Percentiles rank a stretch among this genome's conserved stretches.
Evolutionary conservation across 1,140 invertebrate species (phyloP).

Genomic region (Helicoverpa zea): DNA sequence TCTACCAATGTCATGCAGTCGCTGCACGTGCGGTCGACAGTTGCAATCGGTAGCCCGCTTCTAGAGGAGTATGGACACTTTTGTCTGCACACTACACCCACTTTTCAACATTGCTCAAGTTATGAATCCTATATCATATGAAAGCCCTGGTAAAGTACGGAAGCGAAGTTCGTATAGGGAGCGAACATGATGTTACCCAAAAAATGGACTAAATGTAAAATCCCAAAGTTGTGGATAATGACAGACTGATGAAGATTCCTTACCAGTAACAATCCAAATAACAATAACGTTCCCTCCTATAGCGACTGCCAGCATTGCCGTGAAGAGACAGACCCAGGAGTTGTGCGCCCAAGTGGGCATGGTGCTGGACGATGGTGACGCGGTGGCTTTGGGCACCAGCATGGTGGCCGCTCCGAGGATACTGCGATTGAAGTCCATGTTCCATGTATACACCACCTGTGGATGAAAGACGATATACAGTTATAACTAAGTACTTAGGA

Average conservation of each 20-base stretch:
- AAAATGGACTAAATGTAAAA: too few relatives aligned
- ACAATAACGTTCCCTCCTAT: constrained; percentile 94
- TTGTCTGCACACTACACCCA: too few relatives aligned
- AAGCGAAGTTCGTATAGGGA: too few relatives aligned
- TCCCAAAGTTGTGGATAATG: too few relatives aligned
- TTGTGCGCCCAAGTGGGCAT: constrained; percentile 90
- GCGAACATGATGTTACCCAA: too few relatives aligned
- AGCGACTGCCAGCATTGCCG: constrained; percentile 92
- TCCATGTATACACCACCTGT: constrained; percentile 83
- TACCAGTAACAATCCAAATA: constrained; percentile 93
- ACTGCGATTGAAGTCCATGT: constrained; percentile 84
- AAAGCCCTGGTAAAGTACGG: too few relatives aligned
- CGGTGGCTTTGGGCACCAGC: constrained; percentile 72
- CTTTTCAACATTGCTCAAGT: too few relatives aligned
- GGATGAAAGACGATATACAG: background rate
- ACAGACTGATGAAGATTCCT: background rate
- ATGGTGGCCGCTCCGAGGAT: constrained; percentile 75
- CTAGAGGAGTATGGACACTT: too few relatives aligned
- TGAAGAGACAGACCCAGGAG: constrained; percentile 90
- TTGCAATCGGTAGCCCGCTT: too few relatives aligned
- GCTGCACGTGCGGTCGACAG: too few relatives aligned
- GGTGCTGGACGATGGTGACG: constrained; percentile 57
- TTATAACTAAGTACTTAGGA: background rate
- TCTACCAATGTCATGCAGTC: too few relatives aligned
- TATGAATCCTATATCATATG: too few relatives aligned